Percentiles rank a stretch among this genome's conserved stretches.
Evolutionary conservation across 2,888 invertebrate species (phyloP).

Genomic region (Candidula unifasciata): DNA sequence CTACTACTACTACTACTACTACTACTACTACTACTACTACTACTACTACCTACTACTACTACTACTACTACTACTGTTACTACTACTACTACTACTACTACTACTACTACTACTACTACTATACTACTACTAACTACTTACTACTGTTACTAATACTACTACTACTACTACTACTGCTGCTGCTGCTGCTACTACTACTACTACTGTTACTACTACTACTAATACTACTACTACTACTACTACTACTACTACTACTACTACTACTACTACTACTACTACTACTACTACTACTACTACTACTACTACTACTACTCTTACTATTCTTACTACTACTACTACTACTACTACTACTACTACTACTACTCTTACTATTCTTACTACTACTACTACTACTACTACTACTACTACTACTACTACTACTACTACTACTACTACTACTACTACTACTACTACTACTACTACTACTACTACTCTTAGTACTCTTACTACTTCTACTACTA

Average conservation of each 20-base stretch:
- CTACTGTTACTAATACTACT: background rate
- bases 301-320: too few relatives aligned
- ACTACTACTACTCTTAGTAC: slow-evolving; percentile 15
- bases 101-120: background rate
- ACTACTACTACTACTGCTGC: slow-evolving; percentile 8
- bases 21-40: slow-evolving; percentile 21
- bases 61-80: slow-evolving; percentile 3
- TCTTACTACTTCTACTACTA: slow-evolving; percentile 19
- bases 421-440: slow-evolving; percentile 16
- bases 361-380: slow-evolving; percentile 16
- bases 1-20: background rate
- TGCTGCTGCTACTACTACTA: slow-evolving; percentile 3
- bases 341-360: slow-evolving; percentile 19
- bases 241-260: slow-evolving; percentile 21
- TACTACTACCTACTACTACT: background rate
- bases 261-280: background rate
- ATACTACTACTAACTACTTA: too few relatives aligned
- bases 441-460: slow-evolving; percentile 30
- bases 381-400: slow-evolving; percentile 12
- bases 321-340: background rate
- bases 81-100: slow-evolving; percentile 19
- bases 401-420: slow-evolving; percentile 39
- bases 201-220: background rate
- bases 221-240: slow-evolving; percentile 19
- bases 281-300: slow-evolving; percentile 5